Percentiles rank a stretch among this genome's conserved stretches.
These are phyloP conservation scores for Limnodromus scolopaceus DNA, from an alignment of 2,797 vertebrate genomes.

Conservation along the genomic window DNA sequence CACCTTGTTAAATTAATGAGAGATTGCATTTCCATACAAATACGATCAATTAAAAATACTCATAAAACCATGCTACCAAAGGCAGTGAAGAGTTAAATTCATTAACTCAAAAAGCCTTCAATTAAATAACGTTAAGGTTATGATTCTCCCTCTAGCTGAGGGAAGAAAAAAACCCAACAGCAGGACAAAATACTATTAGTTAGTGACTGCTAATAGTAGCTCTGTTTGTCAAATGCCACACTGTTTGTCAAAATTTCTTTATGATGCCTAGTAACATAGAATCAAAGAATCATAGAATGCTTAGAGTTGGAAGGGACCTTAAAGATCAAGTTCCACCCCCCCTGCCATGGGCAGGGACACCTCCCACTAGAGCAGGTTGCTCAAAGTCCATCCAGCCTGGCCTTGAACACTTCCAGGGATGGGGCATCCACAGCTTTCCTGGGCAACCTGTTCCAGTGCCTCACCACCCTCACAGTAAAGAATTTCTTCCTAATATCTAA, in stretches of 20 bases:
- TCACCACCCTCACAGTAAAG: no score
- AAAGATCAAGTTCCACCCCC: no score
- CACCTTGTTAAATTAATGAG: slow-evolving; percentile 58
- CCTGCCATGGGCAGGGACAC: no score
- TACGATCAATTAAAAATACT: slow-evolving; percentile 73
- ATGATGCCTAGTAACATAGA: background rate
- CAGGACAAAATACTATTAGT: slow-evolving; percentile 12
- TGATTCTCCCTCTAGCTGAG: slow-evolving; percentile 23
- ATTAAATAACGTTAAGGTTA: slow-evolving; percentile 70
- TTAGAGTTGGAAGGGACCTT: no score
- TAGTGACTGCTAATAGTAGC: background rate
- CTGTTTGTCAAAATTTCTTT: background rate
- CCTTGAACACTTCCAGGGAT: no score
- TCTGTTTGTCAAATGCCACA: background rate
- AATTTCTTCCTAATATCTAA: no score
- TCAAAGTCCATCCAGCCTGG: no score
- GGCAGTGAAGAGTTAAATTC: slow-evolving; percentile 73
- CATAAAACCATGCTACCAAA: slow-evolving; percentile 52
- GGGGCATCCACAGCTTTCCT: no score
- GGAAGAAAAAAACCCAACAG: background rate
- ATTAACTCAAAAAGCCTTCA: slow-evolving; percentile 62
- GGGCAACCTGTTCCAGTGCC: no score
- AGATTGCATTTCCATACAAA: slow-evolving; percentile 72
- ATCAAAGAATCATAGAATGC: no score
- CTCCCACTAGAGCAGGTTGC: no score